Conservation (phyloP, 2,888 invertebrate genomes). For the Diarsia rubi region DNA sequence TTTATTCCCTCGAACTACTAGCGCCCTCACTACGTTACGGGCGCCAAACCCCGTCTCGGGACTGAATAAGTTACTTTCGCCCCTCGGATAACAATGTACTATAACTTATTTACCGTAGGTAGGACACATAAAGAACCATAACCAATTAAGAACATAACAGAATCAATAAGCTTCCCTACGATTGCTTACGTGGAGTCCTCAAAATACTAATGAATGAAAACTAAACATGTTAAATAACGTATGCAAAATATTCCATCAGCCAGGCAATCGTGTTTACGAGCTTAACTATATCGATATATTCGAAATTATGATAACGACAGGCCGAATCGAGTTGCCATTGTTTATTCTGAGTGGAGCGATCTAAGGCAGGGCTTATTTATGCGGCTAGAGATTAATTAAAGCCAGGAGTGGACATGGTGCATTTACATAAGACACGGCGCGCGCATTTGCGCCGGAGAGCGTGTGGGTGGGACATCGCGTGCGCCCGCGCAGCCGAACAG, state of each 20-base stretch:
- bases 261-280: constrained; percentile 36
- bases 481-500: constrained; percentile 55
- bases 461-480: constrained; percentile 84
- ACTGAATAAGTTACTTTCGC: too few species aligned
- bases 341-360: constrained; percentile 83
- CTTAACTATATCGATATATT: constrained; percentile 49
- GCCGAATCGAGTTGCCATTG: constrained; percentile 69
- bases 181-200: constrained; percentile 3
- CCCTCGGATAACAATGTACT: too few species aligned
- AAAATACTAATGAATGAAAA: constrained; percentile 9
- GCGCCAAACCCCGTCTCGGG: too few species aligned
- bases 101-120: background rate
- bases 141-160: background rate
- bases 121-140: background rate
- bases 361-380: constrained; percentile 86
- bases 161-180: background rate
- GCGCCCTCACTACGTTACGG: too few species aligned
- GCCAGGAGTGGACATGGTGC: constrained; percentile 85
- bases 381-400: constrained; percentile 89
- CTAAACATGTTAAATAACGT: constrained; percentile 18
- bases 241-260: constrained; percentile 48
- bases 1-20: too few species aligned
- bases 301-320: constrained; percentile 53
- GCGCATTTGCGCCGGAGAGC: constrained; percentile 86
- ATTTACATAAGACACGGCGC: constrained; percentile 90